These are phyloP conservation scores for Alosa sapidissima DNA, from an alignment of 2,797 vertebrate species.

Conservation along the genomic window DNA sequence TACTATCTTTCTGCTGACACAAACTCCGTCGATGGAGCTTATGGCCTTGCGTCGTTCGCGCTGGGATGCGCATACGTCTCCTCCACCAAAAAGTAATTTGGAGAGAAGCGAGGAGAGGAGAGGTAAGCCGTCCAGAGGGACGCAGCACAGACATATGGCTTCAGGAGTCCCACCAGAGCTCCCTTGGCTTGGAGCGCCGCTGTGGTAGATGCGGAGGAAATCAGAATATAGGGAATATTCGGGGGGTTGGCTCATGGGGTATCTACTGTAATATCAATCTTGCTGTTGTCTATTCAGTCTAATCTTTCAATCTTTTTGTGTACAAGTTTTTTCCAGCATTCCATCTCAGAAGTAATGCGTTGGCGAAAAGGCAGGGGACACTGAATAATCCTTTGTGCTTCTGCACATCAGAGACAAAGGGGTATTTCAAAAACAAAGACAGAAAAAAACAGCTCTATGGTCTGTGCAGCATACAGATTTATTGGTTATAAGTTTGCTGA, in stretches of 20 bases:
- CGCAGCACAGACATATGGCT: constrained; percentile 34
- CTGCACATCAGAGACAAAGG: background rate
- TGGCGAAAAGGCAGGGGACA: background rate
- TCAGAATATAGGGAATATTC: background rate
- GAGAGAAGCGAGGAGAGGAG: constrained; percentile 43
- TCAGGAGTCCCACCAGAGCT: background rate
- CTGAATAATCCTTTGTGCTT: background rate
- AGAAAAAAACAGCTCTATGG: background rate
- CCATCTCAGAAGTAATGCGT: background rate
- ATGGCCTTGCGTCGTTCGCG: background rate
- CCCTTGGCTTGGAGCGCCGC: background rate
- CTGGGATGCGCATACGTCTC: constrained; percentile 31
- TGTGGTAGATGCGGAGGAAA: background rate
- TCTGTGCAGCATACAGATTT: background rate
- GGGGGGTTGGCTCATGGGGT: background rate
- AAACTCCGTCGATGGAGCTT: constrained; percentile 28
- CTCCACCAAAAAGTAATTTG: constrained; percentile 54
- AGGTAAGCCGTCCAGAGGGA: constrained; percentile 30
- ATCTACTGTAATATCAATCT: constrained; percentile 21
- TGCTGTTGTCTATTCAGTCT: constrained; percentile 17
- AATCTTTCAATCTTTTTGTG: constrained; percentile 19
- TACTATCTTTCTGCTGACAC: background rate
- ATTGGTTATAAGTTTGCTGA: background rate
- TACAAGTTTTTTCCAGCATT: background rate
- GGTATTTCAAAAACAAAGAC: background rate